These are phyloP conservation scores for Lophius piscatorius DNA, from an alignment of 2,113 vertebrate genomes.

Conservation along the genomic window DNA sequence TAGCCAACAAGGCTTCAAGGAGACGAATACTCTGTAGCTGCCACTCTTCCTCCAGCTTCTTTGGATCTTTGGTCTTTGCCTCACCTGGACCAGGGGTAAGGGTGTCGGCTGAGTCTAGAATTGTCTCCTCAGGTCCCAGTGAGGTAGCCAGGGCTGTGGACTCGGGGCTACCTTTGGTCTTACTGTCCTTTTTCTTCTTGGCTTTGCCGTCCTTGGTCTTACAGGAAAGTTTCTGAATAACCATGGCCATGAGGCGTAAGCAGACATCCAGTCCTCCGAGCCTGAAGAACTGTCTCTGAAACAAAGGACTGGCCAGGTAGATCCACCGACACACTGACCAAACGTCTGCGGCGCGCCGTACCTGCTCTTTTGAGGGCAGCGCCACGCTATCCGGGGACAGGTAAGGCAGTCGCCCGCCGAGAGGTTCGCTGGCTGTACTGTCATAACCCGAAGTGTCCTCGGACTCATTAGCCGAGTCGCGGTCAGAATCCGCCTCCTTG, in stretches of 20 bases:
- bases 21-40: slow-evolving; percentile 88
- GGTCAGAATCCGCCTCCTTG: slow-evolving; percentile 90
- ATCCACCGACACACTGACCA: slow-evolving; percentile 90
- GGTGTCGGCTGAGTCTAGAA: slow-evolving; percentile 25
- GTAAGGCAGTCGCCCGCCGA: slow-evolving; percentile 82
- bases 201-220: slow-evolving; percentile 75
- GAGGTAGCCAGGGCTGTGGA: slow-evolving; percentile 24
- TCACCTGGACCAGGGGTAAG: slow-evolving; percentile 34
- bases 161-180: slow-evolving; percentile 67
- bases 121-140: slow-evolving; percentile 36
- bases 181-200: slow-evolving; percentile 74
- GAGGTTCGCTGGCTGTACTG: slow-evolving; percentile 90
- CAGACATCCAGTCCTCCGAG: slow-evolving; percentile 92
- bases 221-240: slow-evolving; percentile 85
- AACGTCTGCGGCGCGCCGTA: slow-evolving; percentile 88
- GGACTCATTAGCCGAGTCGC: slow-evolving; percentile 89
- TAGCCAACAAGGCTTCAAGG: slow-evolving; percentile 91
- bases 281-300: slow-evolving; percentile 91
- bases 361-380: slow-evolving; percentile 86
- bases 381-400: slow-evolving; percentile 87
- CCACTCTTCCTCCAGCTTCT: slow-evolving; percentile 81
- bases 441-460: slow-evolving; percentile 97
- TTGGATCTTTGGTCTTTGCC: slow-evolving; percentile 64
- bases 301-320: slow-evolving; percentile 86
- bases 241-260: slow-evolving; percentile 86